Evolutionary conservation across 2,797 vertebrate genomes (phyloP).

Genomic region (Dromococcyx pavoninus): DNA sequence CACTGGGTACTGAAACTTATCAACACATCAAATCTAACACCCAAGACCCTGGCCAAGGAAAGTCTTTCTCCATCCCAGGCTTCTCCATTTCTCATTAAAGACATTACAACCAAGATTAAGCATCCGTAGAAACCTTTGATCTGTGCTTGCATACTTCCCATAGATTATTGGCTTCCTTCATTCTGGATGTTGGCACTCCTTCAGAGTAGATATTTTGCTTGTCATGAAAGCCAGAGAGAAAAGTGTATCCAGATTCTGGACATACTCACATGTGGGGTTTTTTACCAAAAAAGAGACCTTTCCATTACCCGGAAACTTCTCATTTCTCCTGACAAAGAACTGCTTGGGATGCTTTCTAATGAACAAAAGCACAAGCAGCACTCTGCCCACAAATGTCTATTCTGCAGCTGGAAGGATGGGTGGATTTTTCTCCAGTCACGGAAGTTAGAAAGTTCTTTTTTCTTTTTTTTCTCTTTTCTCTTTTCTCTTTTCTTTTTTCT

Average conservation of each 20-base stretch:
- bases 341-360: background rate
- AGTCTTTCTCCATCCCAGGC: background rate
- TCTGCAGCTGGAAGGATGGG: background rate
- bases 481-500: too few species aligned
- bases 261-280: fast-evolving
- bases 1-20: background rate
- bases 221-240: background rate
- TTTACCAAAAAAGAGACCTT: background rate
- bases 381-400: background rate
- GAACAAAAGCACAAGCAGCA: background rate
- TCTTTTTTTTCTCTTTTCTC: background rate
- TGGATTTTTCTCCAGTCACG: background rate
- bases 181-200: background rate
- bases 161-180: background rate
- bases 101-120: background rate
- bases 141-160: background rate
- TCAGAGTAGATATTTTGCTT: background rate
- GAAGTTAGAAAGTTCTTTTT: background rate
- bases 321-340: background rate
- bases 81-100: background rate
- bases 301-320: background rate
- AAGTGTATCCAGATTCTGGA: background rate
- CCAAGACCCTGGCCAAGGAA: background rate
- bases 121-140: background rate
- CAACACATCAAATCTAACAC: background rate